Evolutionary conservation across 2,113 vertebrate species (phyloP).

Genomic region (Dipodomys spectabilis): DNA sequence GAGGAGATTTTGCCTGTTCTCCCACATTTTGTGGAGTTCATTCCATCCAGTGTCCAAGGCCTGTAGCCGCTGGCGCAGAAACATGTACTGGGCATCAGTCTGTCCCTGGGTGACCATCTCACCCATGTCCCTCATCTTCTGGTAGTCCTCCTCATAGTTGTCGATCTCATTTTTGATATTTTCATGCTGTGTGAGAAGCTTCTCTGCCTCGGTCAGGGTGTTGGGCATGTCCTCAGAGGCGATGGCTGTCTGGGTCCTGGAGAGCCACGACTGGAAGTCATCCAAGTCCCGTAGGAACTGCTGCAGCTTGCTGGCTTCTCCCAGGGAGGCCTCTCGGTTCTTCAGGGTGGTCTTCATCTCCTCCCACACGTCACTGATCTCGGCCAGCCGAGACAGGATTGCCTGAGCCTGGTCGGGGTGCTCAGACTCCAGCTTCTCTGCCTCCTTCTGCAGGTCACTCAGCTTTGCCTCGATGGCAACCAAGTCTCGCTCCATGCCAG

Average conservation of each 20-base stretch:
- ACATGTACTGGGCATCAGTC: constrained; percentile 99
- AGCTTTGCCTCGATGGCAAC: constrained; percentile 98
- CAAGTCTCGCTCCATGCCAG: constrained; percentile 98
- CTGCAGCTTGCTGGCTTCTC: constrained; percentile 98
- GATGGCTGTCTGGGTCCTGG: constrained; percentile 96
- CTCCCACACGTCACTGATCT: constrained; percentile 95
- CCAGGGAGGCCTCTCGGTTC: constrained; percentile 96
- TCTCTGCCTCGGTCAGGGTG: constrained; percentile 96
- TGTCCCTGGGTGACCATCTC: constrained; percentile 99
- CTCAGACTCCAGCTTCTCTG: constrained; percentile 92
- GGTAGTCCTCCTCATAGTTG: constrained; percentile 99
- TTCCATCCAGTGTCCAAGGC: constrained; percentile 99
- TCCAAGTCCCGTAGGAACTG: constrained; percentile 98
- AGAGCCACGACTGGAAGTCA: constrained; percentile 99
- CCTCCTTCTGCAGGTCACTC: constrained; percentile 95
- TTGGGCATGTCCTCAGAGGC: constrained; percentile 99
- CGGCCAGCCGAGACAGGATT: constrained; percentile 94
- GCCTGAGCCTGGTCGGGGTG: constrained; percentile 97
- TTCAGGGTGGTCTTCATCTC: constrained; percentile 98
- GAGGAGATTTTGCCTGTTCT: constrained; percentile 98
- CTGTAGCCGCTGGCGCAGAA: constrained; percentile 97
- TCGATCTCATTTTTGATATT: constrained; percentile 97
- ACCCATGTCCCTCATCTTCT: constrained; percentile 99
- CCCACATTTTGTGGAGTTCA: constrained; percentile 99
- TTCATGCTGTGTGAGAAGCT: constrained; percentile 97